Base-by-base conservation (phyloP, 2,113 vertebrate species). In the Peromyscus polionotus region DNA sequence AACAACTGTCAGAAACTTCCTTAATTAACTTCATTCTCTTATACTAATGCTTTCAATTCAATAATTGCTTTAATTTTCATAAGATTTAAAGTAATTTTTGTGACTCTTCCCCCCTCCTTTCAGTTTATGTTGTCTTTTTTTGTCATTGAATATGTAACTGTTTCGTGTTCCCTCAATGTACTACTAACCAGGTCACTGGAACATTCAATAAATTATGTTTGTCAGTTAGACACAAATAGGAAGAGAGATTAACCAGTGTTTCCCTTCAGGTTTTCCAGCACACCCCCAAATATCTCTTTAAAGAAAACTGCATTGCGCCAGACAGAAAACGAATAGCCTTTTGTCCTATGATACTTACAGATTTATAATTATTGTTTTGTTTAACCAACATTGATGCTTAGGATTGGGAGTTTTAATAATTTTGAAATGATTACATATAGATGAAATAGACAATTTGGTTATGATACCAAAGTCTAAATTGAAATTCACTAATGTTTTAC, bases 1-100 rank as follows among this genome's bases (percentile, higher is more conserved):
- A 67, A 36, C 31, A 31, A 75, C 8, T 72, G 2, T 68, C 63
- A 93, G 45, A 91, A 88, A 63, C 3, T 26, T 94, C 10, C 42
- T 76, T 36, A 33, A 93, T 92, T 90, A 90, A 59, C 48, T 22
- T 16, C 70, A 61, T 17, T 68, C 31, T 96, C 42, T 89, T 68
- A 13, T n/a, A 86, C 8, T 86, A 39, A 68, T 59, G 19, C 1
- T 88, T n/a, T 67, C 26, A 72, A 57, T 59, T 81, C 19, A n/a
- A 84, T 84, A 84, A 51, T 68, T 7, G 6, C 20, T 86, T 48
- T 67, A 5, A 20, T 86, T 86, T 76, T 95, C 84, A 6, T 65
- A 92, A 4, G 92, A 88, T 63, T 84, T 28, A 83, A 80, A 10
- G 6, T 87, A 19, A 75, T 93, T 95, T 85, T 31, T 63, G 2